These are phyloP conservation scores for Troilus luridus DNA, from an alignment of 2,888 invertebrate species.

Conservation along the genomic window DNA sequence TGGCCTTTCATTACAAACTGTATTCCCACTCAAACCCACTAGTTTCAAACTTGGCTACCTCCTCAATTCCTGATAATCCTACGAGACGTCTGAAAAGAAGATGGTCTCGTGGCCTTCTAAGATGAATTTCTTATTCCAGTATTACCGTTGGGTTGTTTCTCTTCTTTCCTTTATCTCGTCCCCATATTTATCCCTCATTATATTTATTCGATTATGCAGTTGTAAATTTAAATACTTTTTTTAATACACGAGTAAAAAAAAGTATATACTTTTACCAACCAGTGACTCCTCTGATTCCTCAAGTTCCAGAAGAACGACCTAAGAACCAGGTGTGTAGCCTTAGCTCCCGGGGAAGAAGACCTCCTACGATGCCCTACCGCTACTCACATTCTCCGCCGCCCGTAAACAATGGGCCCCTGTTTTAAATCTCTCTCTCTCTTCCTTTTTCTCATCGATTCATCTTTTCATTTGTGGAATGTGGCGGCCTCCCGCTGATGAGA, in stretches of 20 bases:
- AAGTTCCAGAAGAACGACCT: not conserved
- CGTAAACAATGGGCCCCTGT: constrained; percentile 46
- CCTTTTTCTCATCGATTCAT: constrained; percentile 46
- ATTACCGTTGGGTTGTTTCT: too few species aligned
- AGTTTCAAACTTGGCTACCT: too few species aligned
- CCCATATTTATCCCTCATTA: too few species aligned
- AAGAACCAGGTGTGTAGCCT: not conserved
- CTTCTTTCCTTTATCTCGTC: too few species aligned
- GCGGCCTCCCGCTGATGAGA: constrained; percentile 29
- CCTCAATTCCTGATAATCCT: too few species aligned
- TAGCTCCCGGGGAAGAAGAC: not conserved
- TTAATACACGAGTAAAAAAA: not conserved
- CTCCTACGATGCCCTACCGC: constrained; percentile 30
- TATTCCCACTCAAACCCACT: too few species aligned
- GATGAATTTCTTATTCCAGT: too few species aligned
- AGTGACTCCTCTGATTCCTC: not conserved
- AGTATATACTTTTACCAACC: not conserved
- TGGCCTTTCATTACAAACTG: too few species aligned
- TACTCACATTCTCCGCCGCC: constrained; percentile 41
- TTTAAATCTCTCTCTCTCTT: constrained; percentile 41
- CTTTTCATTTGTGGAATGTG: constrained; percentile 32
- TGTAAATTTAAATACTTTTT: too few species aligned
- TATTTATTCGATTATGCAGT: too few species aligned
- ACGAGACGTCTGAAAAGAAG: too few species aligned
- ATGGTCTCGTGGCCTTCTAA: too few species aligned